Evolutionary conservation across 2,113 vertebrate genomes (phyloP).

Genomic region (Eolophus roseicapilla): DNA sequence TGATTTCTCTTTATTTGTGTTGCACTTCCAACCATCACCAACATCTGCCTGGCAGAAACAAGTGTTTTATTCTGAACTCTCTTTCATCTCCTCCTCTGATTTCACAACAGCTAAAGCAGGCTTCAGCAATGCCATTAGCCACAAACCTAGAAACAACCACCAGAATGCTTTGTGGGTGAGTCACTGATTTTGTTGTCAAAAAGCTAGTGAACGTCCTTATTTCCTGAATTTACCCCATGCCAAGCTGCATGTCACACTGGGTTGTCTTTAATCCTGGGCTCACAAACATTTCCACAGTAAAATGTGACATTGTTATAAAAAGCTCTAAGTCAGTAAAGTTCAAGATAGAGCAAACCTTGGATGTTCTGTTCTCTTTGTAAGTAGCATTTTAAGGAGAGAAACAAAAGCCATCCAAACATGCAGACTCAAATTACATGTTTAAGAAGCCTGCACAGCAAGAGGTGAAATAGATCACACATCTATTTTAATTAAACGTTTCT

Average conservation of each 20-base stretch:
- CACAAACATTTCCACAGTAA: not conserved
- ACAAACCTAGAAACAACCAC: not conserved
- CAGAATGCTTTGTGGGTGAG: not conserved
- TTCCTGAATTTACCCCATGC: not conserved
- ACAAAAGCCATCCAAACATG: not conserved
- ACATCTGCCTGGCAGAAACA: not conserved
- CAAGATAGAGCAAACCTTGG: not conserved
- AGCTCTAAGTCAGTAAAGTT: not conserved
- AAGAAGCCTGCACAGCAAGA: not conserved
- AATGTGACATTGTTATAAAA: constrained; percentile 6
- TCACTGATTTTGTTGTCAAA: constrained; percentile 15
- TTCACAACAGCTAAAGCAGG: not conserved
- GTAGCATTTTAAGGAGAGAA: not conserved
- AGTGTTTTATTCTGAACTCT: not conserved
- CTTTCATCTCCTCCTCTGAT: not conserved
- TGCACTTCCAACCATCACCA: not conserved
- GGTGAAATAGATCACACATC: not conserved
- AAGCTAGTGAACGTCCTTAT: not conserved
- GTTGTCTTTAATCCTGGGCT: not conserved
- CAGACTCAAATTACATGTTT: not conserved
- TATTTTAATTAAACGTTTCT: not conserved
- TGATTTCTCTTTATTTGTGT: not conserved
- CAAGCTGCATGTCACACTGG: not conserved
- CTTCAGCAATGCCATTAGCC: not conserved
- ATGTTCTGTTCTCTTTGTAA: not conserved